These are phyloP conservation scores for Epiblema foenella DNA, from an alignment of 2,888 invertebrate species.

Conservation along the genomic window DNA sequence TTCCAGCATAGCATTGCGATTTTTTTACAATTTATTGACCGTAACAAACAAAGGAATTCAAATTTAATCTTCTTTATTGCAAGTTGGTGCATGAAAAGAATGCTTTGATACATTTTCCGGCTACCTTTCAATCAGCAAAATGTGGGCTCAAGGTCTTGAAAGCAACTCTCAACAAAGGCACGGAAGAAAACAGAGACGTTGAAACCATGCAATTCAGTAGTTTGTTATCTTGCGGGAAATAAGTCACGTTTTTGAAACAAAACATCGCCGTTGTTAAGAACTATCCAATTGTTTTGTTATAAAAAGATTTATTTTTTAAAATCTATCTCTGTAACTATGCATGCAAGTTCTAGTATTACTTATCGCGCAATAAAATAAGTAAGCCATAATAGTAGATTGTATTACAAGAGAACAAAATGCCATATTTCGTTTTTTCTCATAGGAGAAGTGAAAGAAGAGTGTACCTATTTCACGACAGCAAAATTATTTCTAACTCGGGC, in stretches of 20 bases:
- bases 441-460: too few relatives aligned
- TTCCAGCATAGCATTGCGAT: slow-evolving; percentile 4
- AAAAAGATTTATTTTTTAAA: not conserved
- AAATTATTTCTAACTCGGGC: too few relatives aligned
- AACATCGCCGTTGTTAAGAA: slow-evolving; percentile 16
- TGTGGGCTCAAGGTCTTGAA: slow-evolving; percentile 34
- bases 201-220: slow-evolving; percentile 26
- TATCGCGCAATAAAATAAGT: not conserved
- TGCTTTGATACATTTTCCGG: slow-evolving; percentile 28
- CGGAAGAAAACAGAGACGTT: slow-evolving; percentile 29
- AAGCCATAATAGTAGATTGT: too few relatives aligned
- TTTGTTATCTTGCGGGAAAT: slow-evolving; percentile 35
- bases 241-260: slow-evolving; percentile 20
- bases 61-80: slow-evolving; percentile 16
- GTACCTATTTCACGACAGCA: too few relatives aligned
- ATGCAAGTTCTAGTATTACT: not conserved
- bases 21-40: slow-evolving; percentile 18
- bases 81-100: not conserved
- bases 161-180: slow-evolving; percentile 34
- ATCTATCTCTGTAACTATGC: not conserved
- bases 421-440: too few relatives aligned
- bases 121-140: slow-evolving; percentile 39
- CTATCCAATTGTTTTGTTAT: not conserved
- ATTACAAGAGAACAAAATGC: too few relatives aligned
- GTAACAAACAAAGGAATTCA: slow-evolving; percentile 9